Base-by-base conservation (phyloP, 2,113 vertebrate genomes). In the Holacanthus passer region DNA sequence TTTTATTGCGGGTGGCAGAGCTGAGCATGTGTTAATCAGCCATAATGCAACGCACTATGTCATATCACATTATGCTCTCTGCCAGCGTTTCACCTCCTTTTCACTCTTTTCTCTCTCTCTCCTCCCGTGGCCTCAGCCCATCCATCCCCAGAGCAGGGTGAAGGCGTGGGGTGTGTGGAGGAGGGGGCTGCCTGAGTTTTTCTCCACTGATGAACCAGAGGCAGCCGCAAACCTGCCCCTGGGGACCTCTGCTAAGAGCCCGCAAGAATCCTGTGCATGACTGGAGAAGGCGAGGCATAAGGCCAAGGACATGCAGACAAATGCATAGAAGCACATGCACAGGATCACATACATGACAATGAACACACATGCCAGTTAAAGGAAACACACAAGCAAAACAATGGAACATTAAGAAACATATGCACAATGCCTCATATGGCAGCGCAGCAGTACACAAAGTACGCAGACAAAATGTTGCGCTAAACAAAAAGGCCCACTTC, bases 11-110 rank as follows among this genome's bases (percentile, higher is more conserved):
- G 85, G 68, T 86, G 81, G 77, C 19, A 20, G 62, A 84, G 85
- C 58, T 37, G 75, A 88, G 86, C 81, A 90, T 90, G 88, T 88
- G 90, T 89, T 92, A 90, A 91, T 93, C 87, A 84, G 85, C 87
- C 87, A 82, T 84, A 92, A 92, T 87, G 81, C 88, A 86, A 92
- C 78, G 48, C 79, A 92, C 77, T 59, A 47, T 88, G 92, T 88
- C 92, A 90, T 89, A 76, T 91, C 73, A 73, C 85, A 92, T 93
- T 83, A 89, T 81, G 82, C 73, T 87, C 87, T 62, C 55, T 87
- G 65, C 78, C 72, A 80, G 80, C 43, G 41, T 80, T 84, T 81
- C 85, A 81, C 86, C 71, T 84, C 83, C 75, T 73, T 60, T 48
- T 82, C 62, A 60, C 71, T 82, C 56, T 66, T 76, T 76, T 65